Evolutionary conservation across 2,113 vertebrate genomes (phyloP).

Genomic region (Rynchops niger): DNA sequence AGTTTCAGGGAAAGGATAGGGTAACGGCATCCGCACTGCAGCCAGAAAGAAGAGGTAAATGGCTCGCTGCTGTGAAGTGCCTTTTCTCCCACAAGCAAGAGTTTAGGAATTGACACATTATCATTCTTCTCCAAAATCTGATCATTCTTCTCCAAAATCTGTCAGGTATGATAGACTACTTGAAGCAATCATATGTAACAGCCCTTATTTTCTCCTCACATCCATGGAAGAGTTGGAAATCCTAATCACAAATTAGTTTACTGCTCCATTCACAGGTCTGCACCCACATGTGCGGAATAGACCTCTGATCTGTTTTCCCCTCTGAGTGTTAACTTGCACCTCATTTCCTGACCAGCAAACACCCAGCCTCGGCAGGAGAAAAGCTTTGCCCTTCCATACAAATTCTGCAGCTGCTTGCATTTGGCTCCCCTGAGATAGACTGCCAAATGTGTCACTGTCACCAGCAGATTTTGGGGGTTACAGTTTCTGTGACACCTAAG

Average conservation of each 20-base stretch:
- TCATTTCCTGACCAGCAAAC: neutral
- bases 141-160: neutral
- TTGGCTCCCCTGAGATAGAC: neutral
- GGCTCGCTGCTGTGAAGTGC: neutral
- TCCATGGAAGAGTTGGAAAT: neutral
- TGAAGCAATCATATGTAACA: neutral
- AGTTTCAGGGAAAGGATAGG: neutral
- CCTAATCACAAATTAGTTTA: neutral
- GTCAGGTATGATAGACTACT: neutral
- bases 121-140: neutral
- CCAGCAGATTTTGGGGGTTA: neutral
- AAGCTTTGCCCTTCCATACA: neutral
- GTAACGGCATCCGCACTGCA: accelerated
- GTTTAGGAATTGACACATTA: neutral
- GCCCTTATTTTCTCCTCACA: neutral
- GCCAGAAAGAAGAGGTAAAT: neutral
- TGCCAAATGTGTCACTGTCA: neutral
- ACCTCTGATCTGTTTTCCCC: neutral
- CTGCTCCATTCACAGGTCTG: neutral
- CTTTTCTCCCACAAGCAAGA: neutral
- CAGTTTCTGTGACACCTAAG: too few species aligned
- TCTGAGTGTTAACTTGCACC: neutral
- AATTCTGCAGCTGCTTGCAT: neutral
- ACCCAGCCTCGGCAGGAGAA: neutral
- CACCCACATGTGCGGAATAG: neutral